phyloP scores from a whole-genome alignment of 2,888 invertebrate genomes.

The Sinotaia quadrata region DNA sequence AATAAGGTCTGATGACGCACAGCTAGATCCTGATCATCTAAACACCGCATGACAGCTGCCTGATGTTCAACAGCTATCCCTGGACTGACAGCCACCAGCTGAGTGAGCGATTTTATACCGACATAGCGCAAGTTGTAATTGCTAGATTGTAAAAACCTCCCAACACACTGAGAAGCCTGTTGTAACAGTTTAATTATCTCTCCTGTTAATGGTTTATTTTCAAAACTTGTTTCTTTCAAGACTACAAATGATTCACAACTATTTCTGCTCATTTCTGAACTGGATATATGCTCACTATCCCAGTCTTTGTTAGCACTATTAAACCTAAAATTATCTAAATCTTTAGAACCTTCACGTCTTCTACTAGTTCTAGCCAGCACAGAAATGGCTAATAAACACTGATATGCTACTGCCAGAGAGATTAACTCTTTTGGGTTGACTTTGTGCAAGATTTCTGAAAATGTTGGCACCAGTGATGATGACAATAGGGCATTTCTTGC shows the following conservation, averaged over 20 bases:
- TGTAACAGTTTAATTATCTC: too few relatives aligned
- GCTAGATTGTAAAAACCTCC: constrained; percentile 56
- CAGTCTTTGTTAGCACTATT: too few relatives aligned
- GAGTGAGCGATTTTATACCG: constrained; percentile 67
- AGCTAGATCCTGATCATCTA: constrained; percentile 64
- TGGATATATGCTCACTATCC: too few relatives aligned
- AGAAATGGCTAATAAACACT: constrained; percentile 64
- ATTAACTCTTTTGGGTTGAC: constrained; percentile 29
- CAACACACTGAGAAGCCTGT: constrained; percentile 57
- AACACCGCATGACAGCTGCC: constrained; percentile 65
- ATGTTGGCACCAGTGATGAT: constrained; percentile 5
- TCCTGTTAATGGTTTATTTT: constrained; percentile 47
- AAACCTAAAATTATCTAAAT: too few relatives aligned
- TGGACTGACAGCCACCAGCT: constrained; percentile 58
- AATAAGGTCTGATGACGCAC: constrained; percentile 64
- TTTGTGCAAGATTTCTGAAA: constrained; percentile 24
- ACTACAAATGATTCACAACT: too few relatives aligned
- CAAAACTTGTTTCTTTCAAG: too few relatives aligned
- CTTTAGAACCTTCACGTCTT: too few relatives aligned
- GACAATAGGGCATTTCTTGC: constrained; percentile 42
- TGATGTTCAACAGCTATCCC: constrained; percentile 65
- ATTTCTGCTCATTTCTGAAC: too few relatives aligned
- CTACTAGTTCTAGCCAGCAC: not conserved
- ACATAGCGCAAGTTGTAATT: constrained; percentile 28
- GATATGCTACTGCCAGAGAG: constrained; percentile 58